phyloP scores from a whole-genome alignment of 2,797 vertebrate genomes.

The Myotis daubentonii region DNA sequence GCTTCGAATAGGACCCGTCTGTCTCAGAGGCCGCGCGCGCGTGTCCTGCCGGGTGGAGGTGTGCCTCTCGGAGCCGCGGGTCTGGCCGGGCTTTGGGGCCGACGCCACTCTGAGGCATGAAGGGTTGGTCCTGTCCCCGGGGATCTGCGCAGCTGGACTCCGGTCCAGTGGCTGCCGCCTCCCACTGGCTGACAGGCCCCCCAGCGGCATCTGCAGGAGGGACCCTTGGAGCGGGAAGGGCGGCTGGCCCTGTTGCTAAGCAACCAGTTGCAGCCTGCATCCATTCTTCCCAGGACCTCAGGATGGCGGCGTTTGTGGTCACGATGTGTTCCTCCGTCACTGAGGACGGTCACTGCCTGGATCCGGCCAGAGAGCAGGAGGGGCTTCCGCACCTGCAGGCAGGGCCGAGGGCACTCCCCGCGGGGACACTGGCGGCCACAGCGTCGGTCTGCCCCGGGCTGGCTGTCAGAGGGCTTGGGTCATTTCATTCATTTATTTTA shows the following conservation, averaged over 20 bases:
- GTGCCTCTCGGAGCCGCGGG: fast-evolving
- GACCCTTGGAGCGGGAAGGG: neutral
- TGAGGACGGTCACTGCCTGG: neutral
- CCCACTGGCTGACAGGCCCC: neutral
- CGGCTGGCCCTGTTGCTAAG: conserved; percentile 45
- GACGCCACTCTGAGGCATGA: neutral
- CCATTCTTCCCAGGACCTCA: neutral
- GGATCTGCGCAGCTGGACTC: neutral
- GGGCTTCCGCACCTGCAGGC: too few species aligned
- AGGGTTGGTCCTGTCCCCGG: neutral
- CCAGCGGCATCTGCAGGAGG: neutral
- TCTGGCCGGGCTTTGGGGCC: neutral
- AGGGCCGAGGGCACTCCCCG: too few species aligned
- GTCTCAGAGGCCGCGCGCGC: neutral
- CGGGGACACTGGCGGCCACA: neutral
- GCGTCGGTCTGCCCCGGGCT: neutral
- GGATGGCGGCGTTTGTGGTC: neutral
- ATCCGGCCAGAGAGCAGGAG: neutral
- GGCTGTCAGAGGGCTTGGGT: neutral
- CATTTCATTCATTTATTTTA: neutral
- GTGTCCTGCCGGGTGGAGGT: neutral
- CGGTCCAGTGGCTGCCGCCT: conserved; percentile 34
- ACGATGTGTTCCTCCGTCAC: fast-evolving
- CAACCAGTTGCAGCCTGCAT: neutral
- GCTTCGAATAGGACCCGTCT: neutral